Percentiles rank a stretch among this genome's conserved stretches.
These are phyloP conservation scores for Erethizon dorsatum DNA, from an alignment of 2,797 vertebrate species.

Conservation along the genomic window DNA sequence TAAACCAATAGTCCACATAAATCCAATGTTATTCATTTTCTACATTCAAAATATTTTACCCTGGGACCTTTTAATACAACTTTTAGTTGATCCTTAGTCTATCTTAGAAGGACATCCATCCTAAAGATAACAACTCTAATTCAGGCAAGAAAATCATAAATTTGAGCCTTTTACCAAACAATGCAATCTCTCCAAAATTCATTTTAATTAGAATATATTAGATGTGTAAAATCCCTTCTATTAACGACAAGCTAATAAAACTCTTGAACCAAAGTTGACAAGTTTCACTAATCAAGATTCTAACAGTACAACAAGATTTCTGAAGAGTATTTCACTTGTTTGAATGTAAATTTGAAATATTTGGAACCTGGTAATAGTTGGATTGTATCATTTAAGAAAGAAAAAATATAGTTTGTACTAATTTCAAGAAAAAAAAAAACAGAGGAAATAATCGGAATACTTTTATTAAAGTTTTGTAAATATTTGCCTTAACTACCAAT, in stretches of 20 bases:
- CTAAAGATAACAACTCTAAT: constrained; percentile 7
- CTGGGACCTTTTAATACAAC: not conserved
- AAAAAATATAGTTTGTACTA: not conserved
- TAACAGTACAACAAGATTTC: not conserved
- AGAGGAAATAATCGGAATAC: not conserved
- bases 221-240: not conserved
- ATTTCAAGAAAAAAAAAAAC: not conserved
- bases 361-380: not conserved
- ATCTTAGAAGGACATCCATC: not conserved
- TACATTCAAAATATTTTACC: not conserved
- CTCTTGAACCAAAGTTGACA: not conserved
- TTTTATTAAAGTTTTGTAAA: not conserved
- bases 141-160: constrained; percentile 54
- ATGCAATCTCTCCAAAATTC: not conserved
- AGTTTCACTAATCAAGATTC: not conserved
- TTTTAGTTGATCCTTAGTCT: not conserved
- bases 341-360: not conserved
- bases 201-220: constrained; percentile 27
- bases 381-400: not conserved
- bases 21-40: constrained; percentile 18
- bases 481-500: not conserved
- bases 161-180: not conserved
- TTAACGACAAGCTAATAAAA: constrained; percentile 62
- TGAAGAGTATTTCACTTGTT: not conserved
- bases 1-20: not conserved